These are phyloP conservation scores for Microctonus hyperodae DNA, from an alignment of 2,888 invertebrate species.

Conservation along the genomic window DNA sequence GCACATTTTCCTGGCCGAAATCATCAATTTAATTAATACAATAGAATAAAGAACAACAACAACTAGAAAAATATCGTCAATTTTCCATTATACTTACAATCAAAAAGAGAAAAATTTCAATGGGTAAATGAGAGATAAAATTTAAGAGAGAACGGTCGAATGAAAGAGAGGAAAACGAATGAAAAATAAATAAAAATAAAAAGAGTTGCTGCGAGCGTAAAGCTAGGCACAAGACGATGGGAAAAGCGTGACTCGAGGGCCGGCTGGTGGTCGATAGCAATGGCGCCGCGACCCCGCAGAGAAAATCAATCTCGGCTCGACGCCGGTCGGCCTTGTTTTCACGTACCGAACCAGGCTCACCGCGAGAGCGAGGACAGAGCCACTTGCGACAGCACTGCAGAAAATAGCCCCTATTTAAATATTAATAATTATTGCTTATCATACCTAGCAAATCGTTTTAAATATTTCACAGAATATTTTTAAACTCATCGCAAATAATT, in stretches of 20 bases:
- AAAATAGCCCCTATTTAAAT: constrained; percentile 1
- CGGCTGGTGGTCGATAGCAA: constrained; percentile 58
- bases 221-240: constrained; percentile 27
- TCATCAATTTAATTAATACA: background rate
- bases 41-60: background rate
- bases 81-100: background rate
- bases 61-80: background rate
- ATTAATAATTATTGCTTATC: background rate
- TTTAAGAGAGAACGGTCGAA: background rate
- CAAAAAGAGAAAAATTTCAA: background rate
- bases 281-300: constrained; percentile 56
- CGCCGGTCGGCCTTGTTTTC: constrained; percentile 53
- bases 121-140: no score
- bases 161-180: background rate
- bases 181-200: background rate
- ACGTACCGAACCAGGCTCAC: constrained; percentile 42
- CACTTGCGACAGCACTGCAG: constrained; percentile 14
- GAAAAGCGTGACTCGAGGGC: constrained; percentile 45
- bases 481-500: no score
- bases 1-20: background rate
- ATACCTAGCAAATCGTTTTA: no score
- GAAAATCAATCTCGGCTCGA: constrained; percentile 58
- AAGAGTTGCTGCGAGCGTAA: constrained; percentile 2
- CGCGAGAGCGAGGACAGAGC: constrained; percentile 30
- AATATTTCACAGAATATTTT: no score